A percentile compares a stretch with the other conserved stretches of the same genome.
Evolutionary conservation across 2,113 vertebrate species (phyloP).

Genomic region (Sisor rabdophorus): DNA sequence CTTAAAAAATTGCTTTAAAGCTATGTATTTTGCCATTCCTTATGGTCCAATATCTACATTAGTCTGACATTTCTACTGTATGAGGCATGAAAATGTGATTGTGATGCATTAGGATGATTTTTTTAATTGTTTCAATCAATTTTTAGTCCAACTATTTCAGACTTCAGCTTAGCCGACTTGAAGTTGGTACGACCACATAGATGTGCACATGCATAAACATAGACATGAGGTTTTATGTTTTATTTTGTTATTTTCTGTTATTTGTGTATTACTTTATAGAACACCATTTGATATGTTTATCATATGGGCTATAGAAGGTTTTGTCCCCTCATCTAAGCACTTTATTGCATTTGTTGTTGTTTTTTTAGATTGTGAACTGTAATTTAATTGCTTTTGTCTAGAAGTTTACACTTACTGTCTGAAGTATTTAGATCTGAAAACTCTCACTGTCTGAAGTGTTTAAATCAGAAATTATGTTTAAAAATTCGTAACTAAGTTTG

Average conservation of each 20-base stretch:
- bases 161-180: background rate
- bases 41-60: background rate
- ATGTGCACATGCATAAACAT: background rate
- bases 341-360: conserved; percentile 49
- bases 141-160: conserved; percentile 21
- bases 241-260: background rate
- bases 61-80: background rate
- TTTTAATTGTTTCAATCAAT: background rate
- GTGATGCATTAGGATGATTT: background rate
- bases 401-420: conserved; percentile 10
- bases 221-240: background rate
- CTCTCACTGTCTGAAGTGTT: conserved; percentile 41
- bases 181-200: background rate
- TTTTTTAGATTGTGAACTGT: conserved; percentile 39
- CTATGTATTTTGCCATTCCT: background rate
- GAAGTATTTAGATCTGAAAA: too few species aligned
- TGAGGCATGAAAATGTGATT: conserved; percentile 8
- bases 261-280: background rate
- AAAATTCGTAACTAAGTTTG: conserved; percentile 25
- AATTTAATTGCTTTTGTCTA: conserved; percentile 19
- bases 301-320: background rate
- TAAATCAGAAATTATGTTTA: conserved; percentile 41
- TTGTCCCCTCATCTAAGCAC: conserved; percentile 46
- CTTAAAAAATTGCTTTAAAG: background rate
- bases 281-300: background rate